Evolutionary conservation across 2,113 vertebrate species (phyloP).

Genomic region (Empidonax traillii): DNA sequence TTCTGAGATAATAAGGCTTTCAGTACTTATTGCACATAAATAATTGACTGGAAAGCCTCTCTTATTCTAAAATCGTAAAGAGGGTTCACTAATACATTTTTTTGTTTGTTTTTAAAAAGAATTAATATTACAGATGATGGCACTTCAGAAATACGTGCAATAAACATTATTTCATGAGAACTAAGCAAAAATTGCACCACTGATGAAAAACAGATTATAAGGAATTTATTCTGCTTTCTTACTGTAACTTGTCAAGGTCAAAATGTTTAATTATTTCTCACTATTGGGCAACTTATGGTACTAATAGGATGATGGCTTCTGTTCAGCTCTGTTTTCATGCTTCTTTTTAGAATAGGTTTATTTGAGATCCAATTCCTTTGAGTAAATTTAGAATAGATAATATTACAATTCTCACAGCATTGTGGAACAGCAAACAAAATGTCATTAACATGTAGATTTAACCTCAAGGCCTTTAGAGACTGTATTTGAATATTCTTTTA

Average conservation of each 20-base stretch:
- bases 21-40: slow-evolving; percentile 45
- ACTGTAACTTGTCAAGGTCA: background rate
- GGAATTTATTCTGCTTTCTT: background rate
- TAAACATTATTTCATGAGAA: background rate
- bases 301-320: background rate
- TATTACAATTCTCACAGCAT: background rate
- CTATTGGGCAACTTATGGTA: background rate
- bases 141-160: background rate
- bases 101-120: background rate
- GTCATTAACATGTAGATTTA: background rate
- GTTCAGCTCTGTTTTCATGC: background rate
- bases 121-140: background rate
- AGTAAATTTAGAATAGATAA: slow-evolving; percentile 12
- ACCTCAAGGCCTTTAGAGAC: slow-evolving; percentile 11
- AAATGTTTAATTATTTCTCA: background rate
- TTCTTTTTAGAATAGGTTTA: slow-evolving; percentile 14
- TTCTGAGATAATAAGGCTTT: slow-evolving; percentile 44
- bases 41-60: slow-evolving; percentile 49
- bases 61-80: background rate
- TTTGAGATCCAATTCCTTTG: slow-evolving; percentile 23
- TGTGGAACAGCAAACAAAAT: slow-evolving; percentile 15
- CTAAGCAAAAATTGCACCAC: background rate
- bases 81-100: background rate
- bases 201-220: background rate
- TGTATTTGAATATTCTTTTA: slow-evolving; percentile 6